These are phyloP conservation scores for Bolborhynchus lineola DNA, from an alignment of 2,113 vertebrate genomes.

Conservation along the genomic window DNA sequence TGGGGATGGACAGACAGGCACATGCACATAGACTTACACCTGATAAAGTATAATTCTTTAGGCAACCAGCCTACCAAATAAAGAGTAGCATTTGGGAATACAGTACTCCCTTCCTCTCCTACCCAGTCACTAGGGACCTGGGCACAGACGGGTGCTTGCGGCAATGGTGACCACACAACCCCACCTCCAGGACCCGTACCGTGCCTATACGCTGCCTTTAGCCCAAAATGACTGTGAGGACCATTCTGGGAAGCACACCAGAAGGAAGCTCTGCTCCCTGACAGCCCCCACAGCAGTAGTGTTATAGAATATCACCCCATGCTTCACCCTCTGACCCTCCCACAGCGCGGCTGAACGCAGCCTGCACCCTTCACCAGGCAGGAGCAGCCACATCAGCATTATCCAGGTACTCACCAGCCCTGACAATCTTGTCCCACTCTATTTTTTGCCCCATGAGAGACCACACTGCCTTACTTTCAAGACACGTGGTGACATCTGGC, in stretches of 20 bases:
- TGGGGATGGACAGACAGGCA: not conserved
- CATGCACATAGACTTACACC: not conserved
- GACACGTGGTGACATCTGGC: not conserved
- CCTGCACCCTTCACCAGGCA: not conserved
- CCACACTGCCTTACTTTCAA: not conserved
- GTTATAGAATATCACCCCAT: rapidly evolving
- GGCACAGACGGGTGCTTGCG: rapidly evolving
- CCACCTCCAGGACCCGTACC: not conserved
- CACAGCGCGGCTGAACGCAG: not conserved
- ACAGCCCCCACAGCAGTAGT: not conserved
- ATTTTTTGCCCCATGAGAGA: not conserved
- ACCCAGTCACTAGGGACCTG: rapidly evolving
- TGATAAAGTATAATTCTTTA: not conserved
- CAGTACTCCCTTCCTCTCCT: not conserved
- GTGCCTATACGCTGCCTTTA: not conserved
- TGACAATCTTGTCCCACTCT: not conserved
- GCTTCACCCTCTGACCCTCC: not conserved
- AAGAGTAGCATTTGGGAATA: not conserved
- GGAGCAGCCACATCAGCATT: not conserved
- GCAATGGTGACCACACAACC: not conserved
- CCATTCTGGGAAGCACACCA: not conserved
- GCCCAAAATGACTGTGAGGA: rapidly evolving
- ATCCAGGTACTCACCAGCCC: not conserved
- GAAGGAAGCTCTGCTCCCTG: not conserved
- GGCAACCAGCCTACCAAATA: not conserved